Evolutionary conservation across 2,888 invertebrate species (phyloP).

Genomic region (Automeris io): DNA sequence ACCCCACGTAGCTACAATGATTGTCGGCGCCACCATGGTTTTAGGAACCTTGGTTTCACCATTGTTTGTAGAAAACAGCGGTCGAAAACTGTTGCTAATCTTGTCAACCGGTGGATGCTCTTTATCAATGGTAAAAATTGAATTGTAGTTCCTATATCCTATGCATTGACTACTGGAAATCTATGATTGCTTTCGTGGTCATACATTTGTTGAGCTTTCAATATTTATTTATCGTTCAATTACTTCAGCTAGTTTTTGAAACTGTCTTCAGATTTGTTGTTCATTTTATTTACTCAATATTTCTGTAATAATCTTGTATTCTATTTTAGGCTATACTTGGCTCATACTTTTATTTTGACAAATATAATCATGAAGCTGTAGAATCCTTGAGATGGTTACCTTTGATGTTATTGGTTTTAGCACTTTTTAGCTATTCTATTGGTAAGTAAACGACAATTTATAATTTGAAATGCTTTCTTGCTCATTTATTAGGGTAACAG

Average conservation of each 20-base stretch:
- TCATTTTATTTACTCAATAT: no score
- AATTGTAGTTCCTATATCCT: neutral
- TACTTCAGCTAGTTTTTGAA: no score
- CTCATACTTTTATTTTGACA: slow-evolving; percentile 6
- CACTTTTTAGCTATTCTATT: neutral
- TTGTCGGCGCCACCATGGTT: slow-evolving; percentile 15
- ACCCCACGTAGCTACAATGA: slow-evolving; percentile 25
- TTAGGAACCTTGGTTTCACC: neutral
- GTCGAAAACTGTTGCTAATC: neutral
- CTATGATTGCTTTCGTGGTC: no score
- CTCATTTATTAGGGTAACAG: no score
- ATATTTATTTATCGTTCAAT: no score
- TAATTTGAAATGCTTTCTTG: no score
- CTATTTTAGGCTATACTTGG: neutral
- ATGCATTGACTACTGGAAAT: neutral
- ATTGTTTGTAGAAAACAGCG: neutral
- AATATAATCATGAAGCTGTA: neutral
- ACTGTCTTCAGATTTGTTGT: no score
- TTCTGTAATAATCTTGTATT: no score
- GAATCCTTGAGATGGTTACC: neutral
- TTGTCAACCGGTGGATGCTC: neutral
- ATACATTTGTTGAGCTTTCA: no score
- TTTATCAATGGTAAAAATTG: neutral
- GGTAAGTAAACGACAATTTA: no score
- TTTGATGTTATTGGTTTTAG: neutral